Conservation (phyloP, 2,888 invertebrate genomes). For the Thyatira batis region DNA sequence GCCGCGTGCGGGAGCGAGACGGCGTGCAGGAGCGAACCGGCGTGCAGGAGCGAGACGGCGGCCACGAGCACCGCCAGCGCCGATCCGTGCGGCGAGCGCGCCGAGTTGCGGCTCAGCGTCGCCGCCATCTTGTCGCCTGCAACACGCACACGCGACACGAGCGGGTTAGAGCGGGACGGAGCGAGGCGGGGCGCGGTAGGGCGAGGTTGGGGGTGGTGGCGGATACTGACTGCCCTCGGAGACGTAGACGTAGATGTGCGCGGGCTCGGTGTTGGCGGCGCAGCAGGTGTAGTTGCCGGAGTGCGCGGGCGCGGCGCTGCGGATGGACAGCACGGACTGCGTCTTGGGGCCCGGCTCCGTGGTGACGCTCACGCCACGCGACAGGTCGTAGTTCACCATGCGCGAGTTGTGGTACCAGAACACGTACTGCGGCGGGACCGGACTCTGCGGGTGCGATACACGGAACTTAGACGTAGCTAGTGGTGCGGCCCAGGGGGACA, state of each 20-base stretch:
- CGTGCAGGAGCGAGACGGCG: not conserved
- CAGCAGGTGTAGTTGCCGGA: slow-evolving; percentile 96
- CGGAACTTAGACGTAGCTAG: not conserved
- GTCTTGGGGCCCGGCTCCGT: slow-evolving; percentile 93
- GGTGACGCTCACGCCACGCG: slow-evolving; percentile 91
- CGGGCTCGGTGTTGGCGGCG: slow-evolving; percentile 94
- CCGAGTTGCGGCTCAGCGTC: slow-evolving; percentile 89
- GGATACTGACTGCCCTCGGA: slow-evolving; percentile 88
- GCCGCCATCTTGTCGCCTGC: slow-evolving; percentile 96
- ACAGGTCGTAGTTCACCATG: slow-evolving; percentile 95
- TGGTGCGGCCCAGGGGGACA: not conserved
- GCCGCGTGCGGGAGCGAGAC: not conserved
- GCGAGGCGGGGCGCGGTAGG: not conserved
- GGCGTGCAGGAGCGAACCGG: not conserved
- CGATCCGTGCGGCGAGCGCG: slow-evolving; percentile 3
- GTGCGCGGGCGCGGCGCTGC: slow-evolving; percentile 91
- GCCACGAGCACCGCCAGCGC: slow-evolving; percentile 8
- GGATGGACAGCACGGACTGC: slow-evolving; percentile 92
- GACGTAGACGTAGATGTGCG: slow-evolving; percentile 94
- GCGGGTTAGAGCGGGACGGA: not conserved
- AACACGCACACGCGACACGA: slow-evolving; percentile 1
- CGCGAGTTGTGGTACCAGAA: slow-evolving; percentile 97
- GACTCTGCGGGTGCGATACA: slow-evolving; percentile 84
- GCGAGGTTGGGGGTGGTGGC: not conserved
- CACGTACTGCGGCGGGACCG: slow-evolving; percentile 95